Evolutionary conservation across 1,140 invertebrate species (phyloP), one percentile per base, ranked within the genome.

Genomic region (Elysia chlorotica): DNA sequence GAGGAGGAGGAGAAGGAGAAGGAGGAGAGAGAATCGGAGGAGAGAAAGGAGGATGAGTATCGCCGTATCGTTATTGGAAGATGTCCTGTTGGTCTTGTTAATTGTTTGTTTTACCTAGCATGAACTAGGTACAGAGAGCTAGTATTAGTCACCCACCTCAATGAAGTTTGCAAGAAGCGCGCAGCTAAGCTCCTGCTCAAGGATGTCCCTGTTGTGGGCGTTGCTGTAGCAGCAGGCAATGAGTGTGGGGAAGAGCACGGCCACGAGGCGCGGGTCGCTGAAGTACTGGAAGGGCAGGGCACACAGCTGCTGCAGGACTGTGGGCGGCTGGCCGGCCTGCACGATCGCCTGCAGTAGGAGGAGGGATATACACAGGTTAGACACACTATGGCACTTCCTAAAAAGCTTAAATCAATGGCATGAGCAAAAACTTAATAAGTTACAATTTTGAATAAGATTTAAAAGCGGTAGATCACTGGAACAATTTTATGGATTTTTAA

Each of bases 261-360:
- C 90, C 69, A 92, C 92, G 37, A 97, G 89, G 30, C 88, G 80
- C 36, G 91, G 90, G 62, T 95, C 93, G 57, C 93, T 93, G 86
- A 97, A 95, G 89, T 96, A 97, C 57, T 93, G 92, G 83, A 96
- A 95, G 2, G 96, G 95, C 74, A 97, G 87, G 1, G 91, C 92
- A 83, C 94, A 96, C n/a, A 97, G 88, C 81, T 95, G 95, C 84
- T 96, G 94, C 2, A 98, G 90, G 63, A 97, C 93, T 33, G 94
- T 96, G 30, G 91, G 94, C 62, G 91, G 91, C 85, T 92, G 93
- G 61, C 91, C 95, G 77, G 92, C 94, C 83, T 95, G 93, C 77
- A 94, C 91, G 30, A 94, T 88, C 84, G 90, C 90, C 93, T 94
- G 89, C 10, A 28, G 28, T n/a, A n/a, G n/a, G n/a, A n/a, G n/a